These are phyloP conservation scores for Tetragonisca angustula DNA, from an alignment of 2,888 invertebrate genomes.

Conservation along the genomic window DNA sequence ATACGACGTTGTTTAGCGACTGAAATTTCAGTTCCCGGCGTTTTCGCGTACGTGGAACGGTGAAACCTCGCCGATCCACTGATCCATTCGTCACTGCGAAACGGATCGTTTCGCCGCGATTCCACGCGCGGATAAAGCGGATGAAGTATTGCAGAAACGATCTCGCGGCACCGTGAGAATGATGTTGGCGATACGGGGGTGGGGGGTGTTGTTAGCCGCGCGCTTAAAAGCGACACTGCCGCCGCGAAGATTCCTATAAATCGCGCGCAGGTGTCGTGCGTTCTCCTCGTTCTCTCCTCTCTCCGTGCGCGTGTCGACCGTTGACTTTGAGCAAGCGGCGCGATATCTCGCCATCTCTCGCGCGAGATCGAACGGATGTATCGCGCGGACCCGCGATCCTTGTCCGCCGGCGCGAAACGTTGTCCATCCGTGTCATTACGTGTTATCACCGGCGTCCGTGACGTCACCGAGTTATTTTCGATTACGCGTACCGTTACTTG, in stretches of 20 bases:
- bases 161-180: constrained; percentile 44
- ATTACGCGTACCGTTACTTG: constrained; percentile 54
- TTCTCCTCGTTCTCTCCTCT: background rate
- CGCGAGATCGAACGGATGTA: constrained; percentile 35
- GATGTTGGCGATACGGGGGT: constrained; percentile 4
- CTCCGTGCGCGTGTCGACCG: constrained; percentile 7
- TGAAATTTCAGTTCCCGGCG: too few relatives aligned
- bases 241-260: constrained; percentile 28
- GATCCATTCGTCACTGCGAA: background rate
- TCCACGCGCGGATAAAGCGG: constrained; percentile 3
- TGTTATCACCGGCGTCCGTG: constrained; percentile 53
- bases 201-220: constrained; percentile 3
- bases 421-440: constrained; percentile 51
- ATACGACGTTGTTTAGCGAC: too few relatives aligned
- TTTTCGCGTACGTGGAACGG: too few relatives aligned
- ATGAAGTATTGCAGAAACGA: constrained; percentile 26
- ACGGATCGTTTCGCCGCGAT: constrained; percentile 1
- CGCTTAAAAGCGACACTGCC: constrained; percentile 2
- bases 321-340: constrained; percentile 48
- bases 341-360: constrained; percentile 35
- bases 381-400: constrained; percentile 26
- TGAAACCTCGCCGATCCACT: background rate
- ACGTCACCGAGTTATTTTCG: constrained; percentile 60
- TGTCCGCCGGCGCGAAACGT: constrained; percentile 46
- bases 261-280: constrained; percentile 40